Evolutionary conservation across 1,140 invertebrate species (phyloP).

Genomic region (Halotydeus destructor): DNA sequence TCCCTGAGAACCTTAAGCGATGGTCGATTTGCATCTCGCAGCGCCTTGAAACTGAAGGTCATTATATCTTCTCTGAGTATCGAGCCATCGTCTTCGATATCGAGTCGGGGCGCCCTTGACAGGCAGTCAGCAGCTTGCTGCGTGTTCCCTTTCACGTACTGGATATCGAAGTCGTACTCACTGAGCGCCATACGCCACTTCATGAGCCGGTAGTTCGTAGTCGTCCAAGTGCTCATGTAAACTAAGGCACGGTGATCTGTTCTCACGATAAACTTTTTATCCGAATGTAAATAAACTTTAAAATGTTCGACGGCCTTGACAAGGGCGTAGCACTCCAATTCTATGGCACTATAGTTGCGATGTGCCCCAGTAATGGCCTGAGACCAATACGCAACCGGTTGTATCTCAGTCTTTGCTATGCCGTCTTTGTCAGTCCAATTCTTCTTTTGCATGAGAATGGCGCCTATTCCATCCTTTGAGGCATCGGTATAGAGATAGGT

Average conservation of each 20-base stretch:
- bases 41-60: no score
- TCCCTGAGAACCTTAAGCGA: no score
- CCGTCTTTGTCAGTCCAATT: no score
- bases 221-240: conserved; percentile 1
- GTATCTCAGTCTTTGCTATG: conserved; percentile 25
- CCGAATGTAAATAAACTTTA: conserved; percentile 28
- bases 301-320: conserved; percentile 28
- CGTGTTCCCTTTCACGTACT: conserved; percentile 6
- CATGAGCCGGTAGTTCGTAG: conserved; percentile 3
- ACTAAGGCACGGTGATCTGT: conserved; percentile 30
- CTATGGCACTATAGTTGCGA: conserved; percentile 25
- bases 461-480: conserved; percentile 26
- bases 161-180: conserved; percentile 20
- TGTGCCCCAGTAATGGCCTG: conserved; percentile 24
- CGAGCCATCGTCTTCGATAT: conserved; percentile 1
- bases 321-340: conserved; percentile 31
- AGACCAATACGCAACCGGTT: conserved; percentile 8
- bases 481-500: conserved; percentile 18
- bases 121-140: conserved; percentile 11
- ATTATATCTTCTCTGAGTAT: no score
- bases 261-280: conserved; percentile 27
- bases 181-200: conserved; percentile 19
- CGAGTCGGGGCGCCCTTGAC: conserved; percentile 5
- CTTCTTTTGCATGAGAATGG: conserved; percentile 25
- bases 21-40: no score